Percentiles rank a stretch among this genome's conserved stretches.
These are phyloP conservation scores for Tragelaphus imberbis DNA, from an alignment of 2,113 vertebrate species.

Conservation along the genomic window DNA sequence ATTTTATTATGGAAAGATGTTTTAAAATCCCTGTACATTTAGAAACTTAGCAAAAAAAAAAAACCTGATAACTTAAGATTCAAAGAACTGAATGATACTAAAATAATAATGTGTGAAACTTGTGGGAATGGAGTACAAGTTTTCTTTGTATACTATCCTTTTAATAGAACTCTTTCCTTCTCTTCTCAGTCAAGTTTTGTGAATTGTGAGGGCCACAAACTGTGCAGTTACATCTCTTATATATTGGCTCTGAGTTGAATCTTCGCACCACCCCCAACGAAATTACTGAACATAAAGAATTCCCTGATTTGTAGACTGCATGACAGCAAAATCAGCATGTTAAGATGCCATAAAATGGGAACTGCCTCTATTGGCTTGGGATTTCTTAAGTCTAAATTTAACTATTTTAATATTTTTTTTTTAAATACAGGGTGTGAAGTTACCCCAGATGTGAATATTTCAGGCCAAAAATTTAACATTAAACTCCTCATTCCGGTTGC, in stretches of 20 bases:
- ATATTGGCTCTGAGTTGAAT: neutral
- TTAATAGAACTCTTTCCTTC: neutral
- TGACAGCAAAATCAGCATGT: neutral
- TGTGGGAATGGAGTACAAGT: neutral
- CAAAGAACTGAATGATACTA: neutral
- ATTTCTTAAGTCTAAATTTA: conserved; percentile 30
- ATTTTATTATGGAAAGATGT: neutral
- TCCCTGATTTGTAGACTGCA: neutral
- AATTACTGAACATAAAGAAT: neutral
- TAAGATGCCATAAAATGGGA: conserved; percentile 5
- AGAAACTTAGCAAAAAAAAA: neutral
- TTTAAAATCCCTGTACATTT: neutral
- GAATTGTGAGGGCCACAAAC: neutral
- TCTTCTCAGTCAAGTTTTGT: neutral
- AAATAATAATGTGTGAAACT: neutral
- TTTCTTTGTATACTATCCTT: neutral
- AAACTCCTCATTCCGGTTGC: conserved; percentile 97
- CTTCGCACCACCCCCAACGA: neutral
- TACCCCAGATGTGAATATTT: conserved; percentile 99
- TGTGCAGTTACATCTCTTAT: neutral
- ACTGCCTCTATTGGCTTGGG: neutral
- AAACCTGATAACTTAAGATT: neutral
- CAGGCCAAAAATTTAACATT: conserved; percentile 99
- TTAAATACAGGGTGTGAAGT: conserved; percentile 92
- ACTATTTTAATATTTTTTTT: conserved; percentile 38